Evolutionary conservation across 2,113 vertebrate genomes (phyloP).

Genomic region (Trinectes maculatus): DNA sequence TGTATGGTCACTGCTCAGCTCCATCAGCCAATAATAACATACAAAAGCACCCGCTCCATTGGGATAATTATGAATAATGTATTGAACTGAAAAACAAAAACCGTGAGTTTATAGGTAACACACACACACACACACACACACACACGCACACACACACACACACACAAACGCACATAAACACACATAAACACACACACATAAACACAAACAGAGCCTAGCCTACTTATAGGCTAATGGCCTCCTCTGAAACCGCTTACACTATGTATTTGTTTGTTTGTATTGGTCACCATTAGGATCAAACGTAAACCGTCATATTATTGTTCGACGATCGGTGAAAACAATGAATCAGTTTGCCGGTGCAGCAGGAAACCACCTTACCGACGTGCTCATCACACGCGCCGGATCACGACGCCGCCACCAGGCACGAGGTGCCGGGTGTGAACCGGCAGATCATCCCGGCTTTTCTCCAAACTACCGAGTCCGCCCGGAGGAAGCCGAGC

Average conservation of each 20-base stretch:
- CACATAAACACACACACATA: background rate
- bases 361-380: slow-evolving; percentile 58
- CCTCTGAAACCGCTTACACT: background rate
- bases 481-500: slow-evolving; percentile 16
- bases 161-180: too few relatives aligned
- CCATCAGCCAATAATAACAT: slow-evolving; percentile 15
- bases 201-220: slow-evolving; percentile 37
- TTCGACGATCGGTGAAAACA: background rate
- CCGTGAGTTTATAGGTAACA: too few relatives aligned
- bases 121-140: too few relatives aligned
- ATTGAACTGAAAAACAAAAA: too few relatives aligned
- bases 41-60: background rate
- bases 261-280: too few relatives aligned
- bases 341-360: background rate
- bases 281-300: background rate
- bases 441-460: slow-evolving; percentile 49
- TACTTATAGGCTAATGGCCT: slow-evolving; percentile 31
- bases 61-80: too few relatives aligned
- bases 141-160: too few relatives aligned
- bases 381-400: slow-evolving; percentile 62
- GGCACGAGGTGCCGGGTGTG: slow-evolving; percentile 26
- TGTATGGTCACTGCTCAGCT: too few relatives aligned
- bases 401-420: slow-evolving; percentile 44
- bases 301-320: background rate
- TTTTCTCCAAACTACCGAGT: slow-evolving; percentile 12